Conservation (phyloP, 1,140 invertebrate species). For the Bursaphelenchus mucronatus region DNA sequence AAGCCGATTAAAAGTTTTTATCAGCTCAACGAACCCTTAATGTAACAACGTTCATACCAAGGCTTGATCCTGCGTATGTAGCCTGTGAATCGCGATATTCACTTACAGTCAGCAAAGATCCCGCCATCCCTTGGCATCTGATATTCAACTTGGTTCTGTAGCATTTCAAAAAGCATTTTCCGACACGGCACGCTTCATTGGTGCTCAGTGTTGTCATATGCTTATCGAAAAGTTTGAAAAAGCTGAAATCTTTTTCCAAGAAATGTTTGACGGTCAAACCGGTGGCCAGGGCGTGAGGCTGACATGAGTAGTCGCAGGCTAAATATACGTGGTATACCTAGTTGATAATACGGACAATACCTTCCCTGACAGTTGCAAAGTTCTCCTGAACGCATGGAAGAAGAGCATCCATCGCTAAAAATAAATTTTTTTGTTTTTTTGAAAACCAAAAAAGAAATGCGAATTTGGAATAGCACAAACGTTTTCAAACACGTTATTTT, state of each 20-base stretch:
- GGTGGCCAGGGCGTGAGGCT: slow-evolving; percentile 1
- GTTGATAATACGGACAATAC: not conserved
- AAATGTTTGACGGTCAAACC: slow-evolving; percentile 16
- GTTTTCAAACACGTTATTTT: too few relatives aligned
- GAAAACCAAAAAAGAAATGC: too few relatives aligned
- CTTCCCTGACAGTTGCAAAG: not conserved
- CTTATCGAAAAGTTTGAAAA: slow-evolving; percentile 21
- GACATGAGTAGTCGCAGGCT: slow-evolving; percentile 14
- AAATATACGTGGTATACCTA: not conserved
- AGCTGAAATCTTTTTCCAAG: slow-evolving; percentile 21
- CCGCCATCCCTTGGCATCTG: slow-evolving; percentile 10
- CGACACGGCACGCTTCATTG: slow-evolving; percentile 20
- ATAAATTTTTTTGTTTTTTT: too few relatives aligned
- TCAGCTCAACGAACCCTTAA: too few relatives aligned
- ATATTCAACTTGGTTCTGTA: slow-evolving; percentile 14
- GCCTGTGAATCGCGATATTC: not conserved
- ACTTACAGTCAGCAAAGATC: slow-evolving; percentile 10
- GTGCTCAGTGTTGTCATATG: slow-evolving; percentile 10
- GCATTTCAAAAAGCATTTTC: slow-evolving; percentile 14
- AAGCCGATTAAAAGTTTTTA: too few relatives aligned
- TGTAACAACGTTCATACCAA: too few relatives aligned
- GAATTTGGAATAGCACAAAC: too few relatives aligned
- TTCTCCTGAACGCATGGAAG: slow-evolving; percentile 1
- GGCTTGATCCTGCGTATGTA: too few relatives aligned
- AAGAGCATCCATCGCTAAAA: not conserved